Evolutionary conservation across 1,140 invertebrate genomes (phyloP).

Genomic region (Holotrichia oblita): DNA sequence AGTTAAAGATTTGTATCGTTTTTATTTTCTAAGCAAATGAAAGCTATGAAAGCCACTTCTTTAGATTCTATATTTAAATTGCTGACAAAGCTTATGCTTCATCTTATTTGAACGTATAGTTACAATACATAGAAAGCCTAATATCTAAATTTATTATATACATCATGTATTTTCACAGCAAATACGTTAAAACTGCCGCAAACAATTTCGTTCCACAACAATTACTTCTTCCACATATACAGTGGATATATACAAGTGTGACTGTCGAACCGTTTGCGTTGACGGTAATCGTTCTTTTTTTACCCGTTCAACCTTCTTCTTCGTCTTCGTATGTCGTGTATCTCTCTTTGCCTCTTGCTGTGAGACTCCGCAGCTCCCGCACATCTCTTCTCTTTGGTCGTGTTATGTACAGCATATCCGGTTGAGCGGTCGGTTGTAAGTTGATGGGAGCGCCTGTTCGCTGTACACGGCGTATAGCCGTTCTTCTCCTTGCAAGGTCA

Average conservation of each 20-base stretch:
- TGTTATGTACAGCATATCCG: slow-evolving; percentile 39
- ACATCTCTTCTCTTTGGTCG: slow-evolving; percentile 22
- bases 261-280: slow-evolving; percentile 9
- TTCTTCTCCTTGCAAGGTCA: slow-evolving; percentile 58
- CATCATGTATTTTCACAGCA: background rate
- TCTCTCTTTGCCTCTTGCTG: background rate
- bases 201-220: background rate
- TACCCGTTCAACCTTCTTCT: background rate
- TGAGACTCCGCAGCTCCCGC: background rate
- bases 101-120: no score
- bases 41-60: no score
- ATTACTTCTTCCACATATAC: background rate
- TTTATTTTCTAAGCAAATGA: no score
- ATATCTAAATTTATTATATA: no score
- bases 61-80: no score
- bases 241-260: background rate
- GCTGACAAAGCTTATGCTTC: no score
- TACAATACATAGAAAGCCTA: no score
- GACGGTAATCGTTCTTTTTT: slow-evolving; percentile 9
- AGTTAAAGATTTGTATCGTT: no score
- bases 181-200: background rate
- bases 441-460: slow-evolving; percentile 36
- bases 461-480: background rate
- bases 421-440: slow-evolving; percentile 28
- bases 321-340: background rate